Conservation (phyloP, 2,888 invertebrate species). For the Heterodera filipjevi region DNA sequence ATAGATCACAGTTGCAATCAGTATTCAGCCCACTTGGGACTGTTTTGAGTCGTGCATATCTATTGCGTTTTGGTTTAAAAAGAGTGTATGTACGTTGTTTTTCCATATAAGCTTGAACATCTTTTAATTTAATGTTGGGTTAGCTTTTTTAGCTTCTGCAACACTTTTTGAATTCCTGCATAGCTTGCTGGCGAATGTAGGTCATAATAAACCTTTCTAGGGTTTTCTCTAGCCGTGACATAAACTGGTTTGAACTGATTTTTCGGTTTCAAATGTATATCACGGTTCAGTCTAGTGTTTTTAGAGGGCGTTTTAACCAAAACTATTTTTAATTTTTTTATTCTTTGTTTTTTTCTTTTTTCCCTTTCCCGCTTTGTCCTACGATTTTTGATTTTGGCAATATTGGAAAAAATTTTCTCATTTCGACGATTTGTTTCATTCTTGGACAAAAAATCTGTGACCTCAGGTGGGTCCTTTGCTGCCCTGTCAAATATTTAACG, state of each 20-base stretch:
- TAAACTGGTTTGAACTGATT: neutral
- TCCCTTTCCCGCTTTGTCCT: no score
- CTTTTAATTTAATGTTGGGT: slow-evolving; percentile 14
- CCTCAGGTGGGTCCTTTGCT: no score
- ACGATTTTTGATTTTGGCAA: no score
- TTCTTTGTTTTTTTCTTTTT: neutral
- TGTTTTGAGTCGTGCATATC: neutral
- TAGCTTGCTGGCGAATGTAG: slow-evolving; percentile 15
- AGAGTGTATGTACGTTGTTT: neutral
- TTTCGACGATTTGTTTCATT: neutral
- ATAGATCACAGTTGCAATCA: neutral
- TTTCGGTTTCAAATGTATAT: neutral
- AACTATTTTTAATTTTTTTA: neutral
- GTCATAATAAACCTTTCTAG: neutral
- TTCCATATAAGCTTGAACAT: slow-evolving; percentile 14
- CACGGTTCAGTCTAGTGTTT: neutral
- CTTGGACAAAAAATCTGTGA: neutral
- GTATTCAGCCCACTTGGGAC: neutral
- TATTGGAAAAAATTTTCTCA: no score
- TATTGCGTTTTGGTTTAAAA: neutral
- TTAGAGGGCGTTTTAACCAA: neutral
- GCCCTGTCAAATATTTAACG: no score
- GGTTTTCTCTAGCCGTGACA: neutral
- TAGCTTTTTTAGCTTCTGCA: neutral
- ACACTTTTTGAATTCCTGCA: slow-evolving; percentile 20